Evolutionary conservation across 2,113 vertebrate genomes (phyloP), one percentile per base, ranked within the genome.

Genomic region (Bothrops jararaca): DNA sequence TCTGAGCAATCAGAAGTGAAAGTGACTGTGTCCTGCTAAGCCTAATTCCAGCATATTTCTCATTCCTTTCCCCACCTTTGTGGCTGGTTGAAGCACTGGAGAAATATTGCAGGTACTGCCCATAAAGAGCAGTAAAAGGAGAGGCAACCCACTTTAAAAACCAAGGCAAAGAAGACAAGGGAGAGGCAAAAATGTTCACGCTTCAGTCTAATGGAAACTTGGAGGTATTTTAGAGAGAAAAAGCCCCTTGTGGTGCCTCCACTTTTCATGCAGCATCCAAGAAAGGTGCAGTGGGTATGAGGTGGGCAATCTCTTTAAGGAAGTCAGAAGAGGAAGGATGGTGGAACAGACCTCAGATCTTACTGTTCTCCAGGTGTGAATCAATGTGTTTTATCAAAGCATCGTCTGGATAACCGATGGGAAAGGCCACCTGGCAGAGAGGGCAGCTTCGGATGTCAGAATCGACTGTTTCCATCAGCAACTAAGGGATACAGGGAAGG

Each of bases 381-480:
- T 99, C 99, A 95, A 99, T 99, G 98, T 99, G 99, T 97, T 99
- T 99, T 97, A 99, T 98, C 97, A 99, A 98, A 92, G 98, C 99
- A 86, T 99, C 99, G 50, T 99, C 99, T 0, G 99, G 99, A 97
- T 99, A 99, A 56, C 98, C 99, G 6, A 99, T 97, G 10, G 99
- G 99, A 97, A 99, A 99, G 91, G 99, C 98, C 95, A 99, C 98
- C 97, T 99, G 99, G 97, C 99, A 99, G 95, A 99, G 98, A 15
- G 99, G 99, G 97, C 99, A 99, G 96, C 98, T 99, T 95, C 99
- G 97, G 97, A 99, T 98, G 94, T 99, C 99, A 10, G 98, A 99
- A 97, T 99, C 99, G 97, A 98, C 99, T 0, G 99, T 99, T 97
- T 99, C 99, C 99, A 99, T 99, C 98, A 99, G 99, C 96, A 99